phyloP scores from a whole-genome alignment of 2,113 vertebrate genomes.

The Sturnus vulgaris region DNA sequence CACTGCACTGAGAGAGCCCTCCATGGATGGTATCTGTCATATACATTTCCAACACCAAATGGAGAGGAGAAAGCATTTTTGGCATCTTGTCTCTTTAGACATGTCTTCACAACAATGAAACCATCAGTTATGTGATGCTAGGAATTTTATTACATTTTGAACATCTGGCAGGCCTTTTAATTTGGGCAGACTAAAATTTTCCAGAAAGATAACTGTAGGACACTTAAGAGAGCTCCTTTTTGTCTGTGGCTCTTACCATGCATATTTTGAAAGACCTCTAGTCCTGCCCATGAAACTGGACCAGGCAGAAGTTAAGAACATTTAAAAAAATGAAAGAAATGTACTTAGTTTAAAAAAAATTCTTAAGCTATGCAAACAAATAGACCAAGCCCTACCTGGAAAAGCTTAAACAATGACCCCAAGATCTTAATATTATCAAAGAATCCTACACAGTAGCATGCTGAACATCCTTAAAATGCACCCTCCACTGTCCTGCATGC shows the following conservation, averaged over 20 bases:
- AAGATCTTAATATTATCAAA: not conserved
- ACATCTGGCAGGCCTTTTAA: slow-evolving; percentile 7
- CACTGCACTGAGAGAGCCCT: not conserved
- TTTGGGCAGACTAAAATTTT: not conserved
- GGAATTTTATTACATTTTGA: slow-evolving; percentile 16
- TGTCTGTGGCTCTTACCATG: not conserved
- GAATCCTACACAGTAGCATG: not conserved
- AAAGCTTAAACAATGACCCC: not conserved
- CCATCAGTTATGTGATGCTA: not conserved
- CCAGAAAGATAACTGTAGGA: not conserved
- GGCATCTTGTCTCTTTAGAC: not conserved
- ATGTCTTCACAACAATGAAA: not conserved
- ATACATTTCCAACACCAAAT: not conserved
- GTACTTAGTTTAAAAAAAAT: not conserved
- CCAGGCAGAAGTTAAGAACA: not conserved
- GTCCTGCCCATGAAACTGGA: not conserved
- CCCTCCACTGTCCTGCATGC: not conserved
- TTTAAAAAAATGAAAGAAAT: not conserved
- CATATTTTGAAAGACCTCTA: not conserved
- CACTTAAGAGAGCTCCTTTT: not conserved
- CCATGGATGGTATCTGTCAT: not conserved
- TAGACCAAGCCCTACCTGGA: not conserved
- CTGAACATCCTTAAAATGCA: not conserved
- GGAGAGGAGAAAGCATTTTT: slow-evolving; percentile 6
- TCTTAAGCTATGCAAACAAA: not conserved